A percentile compares a stretch with the other conserved stretches of the same genome.
These are phyloP conservation scores for Drosophila pallidifrons DNA, from an alignment of 1,140 invertebrate species.

Conservation along the genomic window DNA sequence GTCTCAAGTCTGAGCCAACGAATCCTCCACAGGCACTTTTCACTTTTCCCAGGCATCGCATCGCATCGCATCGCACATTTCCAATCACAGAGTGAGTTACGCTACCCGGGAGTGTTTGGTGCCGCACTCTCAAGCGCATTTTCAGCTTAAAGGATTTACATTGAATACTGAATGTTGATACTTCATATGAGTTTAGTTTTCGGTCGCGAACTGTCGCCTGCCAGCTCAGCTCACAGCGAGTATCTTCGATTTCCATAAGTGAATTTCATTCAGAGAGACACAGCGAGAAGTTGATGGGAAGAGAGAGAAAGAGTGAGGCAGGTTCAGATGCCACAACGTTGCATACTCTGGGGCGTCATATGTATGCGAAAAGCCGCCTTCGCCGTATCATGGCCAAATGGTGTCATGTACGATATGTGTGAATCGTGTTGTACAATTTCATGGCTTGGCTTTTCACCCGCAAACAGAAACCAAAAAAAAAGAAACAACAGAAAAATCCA, in stretches of 20 bases:
- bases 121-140: conserved; percentile 62
- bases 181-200: conserved; percentile 81
- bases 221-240: conserved; percentile 34
- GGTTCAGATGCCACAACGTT: conserved; percentile 41
- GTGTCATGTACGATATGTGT: conserved; percentile 81
- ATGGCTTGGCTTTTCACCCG: conserved; percentile 77
- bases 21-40: conserved; percentile 38
- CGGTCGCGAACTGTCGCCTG: conserved; percentile 39
- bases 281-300: not conserved
- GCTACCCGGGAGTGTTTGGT: conserved; percentile 7
- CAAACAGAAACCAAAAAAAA: no score
- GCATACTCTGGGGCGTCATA: conserved; percentile 30
- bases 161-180: conserved; percentile 79
- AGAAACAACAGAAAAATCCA: conserved; percentile 30
- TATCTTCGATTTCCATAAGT: conserved; percentile 81
- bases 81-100: conserved; percentile 37
- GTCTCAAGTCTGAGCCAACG: conserved; percentile 3
- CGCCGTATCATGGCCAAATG: conserved; percentile 67
- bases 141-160: conserved; percentile 80
- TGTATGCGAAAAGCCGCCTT: conserved; percentile 41
- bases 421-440: conserved; percentile 82
- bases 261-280: conserved; percentile 52
- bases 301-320: conserved; percentile 14
- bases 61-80: conserved; percentile 13
- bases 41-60: conserved; percentile 32